A percentile compares a stretch with the other conserved stretches of the same genome.
Conservation (phyloP, 2,797 vertebrate genomes). For the Macrochelys suwanniensis region DNA sequence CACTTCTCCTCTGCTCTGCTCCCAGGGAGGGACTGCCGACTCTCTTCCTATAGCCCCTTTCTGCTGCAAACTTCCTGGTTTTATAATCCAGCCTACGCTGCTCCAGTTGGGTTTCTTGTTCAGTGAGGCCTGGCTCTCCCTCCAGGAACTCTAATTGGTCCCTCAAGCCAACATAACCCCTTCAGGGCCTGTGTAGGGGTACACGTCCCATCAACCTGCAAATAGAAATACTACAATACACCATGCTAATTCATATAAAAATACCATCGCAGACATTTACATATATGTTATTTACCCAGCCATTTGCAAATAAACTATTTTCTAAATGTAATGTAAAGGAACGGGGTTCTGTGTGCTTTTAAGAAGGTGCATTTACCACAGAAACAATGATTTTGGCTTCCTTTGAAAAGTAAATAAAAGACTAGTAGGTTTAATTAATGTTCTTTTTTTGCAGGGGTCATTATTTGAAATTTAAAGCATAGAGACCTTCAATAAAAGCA, state of each 20-base stretch:
- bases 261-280: fast-evolving
- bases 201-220: not conserved
- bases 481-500: constrained; percentile 26
- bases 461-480: constrained; percentile 39
- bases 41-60: too few relatives aligned
- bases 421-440: constrained; percentile 41
- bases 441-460: not conserved
- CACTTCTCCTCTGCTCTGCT: too few relatives aligned
- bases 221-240: fast-evolving
- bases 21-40: too few relatives aligned
- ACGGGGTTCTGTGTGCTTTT: fast-evolving
- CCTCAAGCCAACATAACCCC: not conserved
- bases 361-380: not conserved
- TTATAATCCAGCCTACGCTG: too few relatives aligned
- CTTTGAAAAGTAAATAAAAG: constrained; percentile 45
- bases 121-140: not conserved
- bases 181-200: not conserved
- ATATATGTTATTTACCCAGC: not conserved
- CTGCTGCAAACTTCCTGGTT: too few relatives aligned
- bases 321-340: not conserved
- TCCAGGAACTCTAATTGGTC: not conserved
- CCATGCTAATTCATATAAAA: not conserved
- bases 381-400: not conserved
- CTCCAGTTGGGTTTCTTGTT: not conserved
- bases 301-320: not conserved